Evolutionary conservation across 1,140 invertebrate genomes (phyloP).

Genomic region (Drosophila setifemur): DNA sequence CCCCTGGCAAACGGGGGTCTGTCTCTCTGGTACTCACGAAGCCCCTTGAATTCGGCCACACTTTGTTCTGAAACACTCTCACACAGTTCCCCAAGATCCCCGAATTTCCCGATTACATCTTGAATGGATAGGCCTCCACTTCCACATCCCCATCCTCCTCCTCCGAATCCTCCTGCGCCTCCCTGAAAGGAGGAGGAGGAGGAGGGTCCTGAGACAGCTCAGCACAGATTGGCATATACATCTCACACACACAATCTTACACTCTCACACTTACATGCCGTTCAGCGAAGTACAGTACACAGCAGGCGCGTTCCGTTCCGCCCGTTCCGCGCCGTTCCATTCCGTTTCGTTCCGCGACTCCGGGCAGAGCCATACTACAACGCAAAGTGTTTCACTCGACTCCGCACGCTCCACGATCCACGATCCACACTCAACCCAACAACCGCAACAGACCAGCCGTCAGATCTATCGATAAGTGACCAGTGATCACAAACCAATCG

Average conservation of each 20-base stretch:
- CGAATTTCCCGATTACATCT: no score
- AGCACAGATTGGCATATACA: conserved; percentile 45
- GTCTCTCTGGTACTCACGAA: neutral
- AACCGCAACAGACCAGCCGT: neutral
- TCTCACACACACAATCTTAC: neutral
- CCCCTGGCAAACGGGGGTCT: conserved; percentile 5
- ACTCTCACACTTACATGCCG: conserved; percentile 2
- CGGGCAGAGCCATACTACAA: no score
- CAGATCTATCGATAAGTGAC: neutral
- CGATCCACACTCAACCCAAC: conserved; percentile 3
- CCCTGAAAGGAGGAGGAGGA: neutral
- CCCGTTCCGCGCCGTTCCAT: neutral
- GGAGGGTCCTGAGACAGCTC: neutral
- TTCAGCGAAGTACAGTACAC: neutral
- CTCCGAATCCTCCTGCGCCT: neutral
- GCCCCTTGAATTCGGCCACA: conserved; percentile 25
- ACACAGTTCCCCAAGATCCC: no score
- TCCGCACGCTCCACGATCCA: neutral
- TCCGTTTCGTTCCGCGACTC: neutral
- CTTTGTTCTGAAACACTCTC: neutral
- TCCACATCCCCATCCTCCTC: neutral
- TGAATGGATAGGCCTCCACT: no score
- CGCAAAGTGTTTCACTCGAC: neutral
- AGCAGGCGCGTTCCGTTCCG: conserved; percentile 2
- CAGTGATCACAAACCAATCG: neutral